Evolutionary conservation across 2,797 vertebrate genomes (phyloP).

Genomic region (Periophthalmus magnuspinnatus): DNA sequence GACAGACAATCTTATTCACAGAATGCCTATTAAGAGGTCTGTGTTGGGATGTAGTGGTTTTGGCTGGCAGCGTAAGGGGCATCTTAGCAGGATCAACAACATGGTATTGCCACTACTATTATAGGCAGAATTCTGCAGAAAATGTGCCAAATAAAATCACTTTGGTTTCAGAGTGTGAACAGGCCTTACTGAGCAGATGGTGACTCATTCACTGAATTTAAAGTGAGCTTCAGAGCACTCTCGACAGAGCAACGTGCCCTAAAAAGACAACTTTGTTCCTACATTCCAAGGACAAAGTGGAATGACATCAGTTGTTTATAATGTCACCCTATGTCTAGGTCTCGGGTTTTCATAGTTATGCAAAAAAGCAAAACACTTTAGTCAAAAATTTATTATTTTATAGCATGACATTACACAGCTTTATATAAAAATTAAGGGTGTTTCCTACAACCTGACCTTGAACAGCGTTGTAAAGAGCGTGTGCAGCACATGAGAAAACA

Average conservation of each 20-base stretch:
- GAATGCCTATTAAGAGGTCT: too few species aligned
- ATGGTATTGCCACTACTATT: neutral
- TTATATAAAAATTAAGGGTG: neutral
- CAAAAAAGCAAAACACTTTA: neutral
- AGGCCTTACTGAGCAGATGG: neutral
- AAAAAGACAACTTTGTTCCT: slow-evolving; percentile 9
- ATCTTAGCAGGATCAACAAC: too few species aligned
- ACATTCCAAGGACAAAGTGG: slow-evolving; percentile 7
- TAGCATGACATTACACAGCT: neutral
- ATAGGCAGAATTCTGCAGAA: neutral
- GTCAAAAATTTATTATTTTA: neutral
- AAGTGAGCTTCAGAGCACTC: slow-evolving; percentile 4
- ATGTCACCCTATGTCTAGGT: neutral
- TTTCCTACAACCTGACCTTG: neutral
- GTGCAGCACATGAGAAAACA: slow-evolving; percentile 8
- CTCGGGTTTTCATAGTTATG: neutral
- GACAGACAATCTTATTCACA: too few species aligned
- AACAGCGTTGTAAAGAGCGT: neutral
- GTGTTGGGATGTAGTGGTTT: too few species aligned
- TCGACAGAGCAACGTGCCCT: slow-evolving; percentile 7
- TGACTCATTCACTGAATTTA: slow-evolving; percentile 2
- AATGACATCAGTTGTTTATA: neutral
- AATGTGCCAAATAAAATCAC: neutral
- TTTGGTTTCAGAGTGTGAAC: neutral
- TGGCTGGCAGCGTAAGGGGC: too few species aligned